Evolutionary conservation across 2,888 invertebrate genomes (phyloP), one percentile per base, ranked within the genome.

Genomic region (Coleophora flavipennella): DNA sequence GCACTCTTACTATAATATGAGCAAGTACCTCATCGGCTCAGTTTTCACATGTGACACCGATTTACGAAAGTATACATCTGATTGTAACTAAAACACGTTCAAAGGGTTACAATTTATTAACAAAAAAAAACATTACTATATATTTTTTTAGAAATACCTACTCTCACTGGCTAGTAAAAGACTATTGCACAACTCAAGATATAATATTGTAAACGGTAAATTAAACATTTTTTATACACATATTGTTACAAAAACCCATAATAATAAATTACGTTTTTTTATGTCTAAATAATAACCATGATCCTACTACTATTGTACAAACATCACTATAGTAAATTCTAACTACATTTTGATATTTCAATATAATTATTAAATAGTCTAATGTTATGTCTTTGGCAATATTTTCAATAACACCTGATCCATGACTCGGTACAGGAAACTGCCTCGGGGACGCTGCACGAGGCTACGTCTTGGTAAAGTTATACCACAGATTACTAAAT

Each of bases 361-460:
- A 20, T 20, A 20, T 20, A 4, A 20, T 20, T 20, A 6, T 4
- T 20, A 20, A 43, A 47, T 53, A 55, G 41, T 45, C 53, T 67
- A 67, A 43, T 49, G 44, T 49, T 62, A 59, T 67, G 61, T 69
- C 69, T 69, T 69, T 69, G 69, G 69, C 69, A 68, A 69, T 63
- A 60, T 62, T 60, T 55, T 32, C 33, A 36, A 40, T 44, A 40
- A 40, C 33, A 32, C 38, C 33, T 33, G 38, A 13, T 11, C n/a
- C 13, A 34, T 33, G 43, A 44, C 40, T 44, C 42, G 33, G 36
- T 32, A 43, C 35, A 36, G 36, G 32, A 40, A 44, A 44, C 43
- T 42, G 40, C 39, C 40, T 43, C 13, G 35, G 11, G 31, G 20
- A 20, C 20, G 20, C 20, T 20, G 20, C 20, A 4, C 6, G 20